These are phyloP conservation scores for Ageneiosus marmoratus DNA, from an alignment of 2,113 vertebrate genomes.

Conservation along the genomic window DNA sequence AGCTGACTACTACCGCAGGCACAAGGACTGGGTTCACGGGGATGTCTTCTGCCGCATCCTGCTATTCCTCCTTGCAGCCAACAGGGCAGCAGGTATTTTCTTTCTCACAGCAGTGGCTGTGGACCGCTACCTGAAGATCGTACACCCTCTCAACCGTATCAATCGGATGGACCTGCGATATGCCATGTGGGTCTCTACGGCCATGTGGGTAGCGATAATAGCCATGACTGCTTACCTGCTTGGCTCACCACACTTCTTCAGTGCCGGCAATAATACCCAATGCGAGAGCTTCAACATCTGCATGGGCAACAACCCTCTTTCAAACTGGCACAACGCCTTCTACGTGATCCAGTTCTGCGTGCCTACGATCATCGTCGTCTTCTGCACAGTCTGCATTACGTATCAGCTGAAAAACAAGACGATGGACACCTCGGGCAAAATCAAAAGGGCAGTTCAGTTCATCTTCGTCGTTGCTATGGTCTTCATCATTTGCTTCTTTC, in stretches of 20 bases:
- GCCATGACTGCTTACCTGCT: conserved; percentile 71
- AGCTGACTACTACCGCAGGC: conserved; percentile 74
- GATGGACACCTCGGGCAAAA: conserved; percentile 67
- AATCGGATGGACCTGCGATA: conserved; percentile 68
- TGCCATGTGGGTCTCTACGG: conserved; percentile 64
- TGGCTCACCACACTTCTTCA: conserved; percentile 60
- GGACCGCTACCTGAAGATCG: conserved; percentile 76
- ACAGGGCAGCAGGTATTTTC: conserved; percentile 73
- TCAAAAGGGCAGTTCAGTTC: conserved; percentile 74
- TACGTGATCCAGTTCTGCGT: conserved; percentile 72
- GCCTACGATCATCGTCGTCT: conserved; percentile 68
- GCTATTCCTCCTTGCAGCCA: conserved; percentile 73
- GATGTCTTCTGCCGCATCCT: conserved; percentile 69
- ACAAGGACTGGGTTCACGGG: conserved; percentile 74
- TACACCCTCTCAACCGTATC: conserved; percentile 67
- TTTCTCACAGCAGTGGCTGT: conserved; percentile 78
- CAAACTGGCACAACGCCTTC: conserved; percentile 75
- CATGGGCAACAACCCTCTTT: conserved; percentile 61
- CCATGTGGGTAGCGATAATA: conserved; percentile 70
- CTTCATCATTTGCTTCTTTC: conserved; percentile 75
- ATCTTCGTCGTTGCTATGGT: conserved; percentile 71
- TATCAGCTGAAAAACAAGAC: conserved; percentile 72
- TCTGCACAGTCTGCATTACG: conserved; percentile 71
- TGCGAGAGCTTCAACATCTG: conserved; percentile 81
- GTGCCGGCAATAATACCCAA: conserved; percentile 63